Percentiles rank a stretch among this genome's conserved stretches.
These are phyloP conservation scores for Lepidocyrtinus sp. DNA, from an alignment of 2,888 invertebrate genomes.

Conservation along the genomic window DNA sequence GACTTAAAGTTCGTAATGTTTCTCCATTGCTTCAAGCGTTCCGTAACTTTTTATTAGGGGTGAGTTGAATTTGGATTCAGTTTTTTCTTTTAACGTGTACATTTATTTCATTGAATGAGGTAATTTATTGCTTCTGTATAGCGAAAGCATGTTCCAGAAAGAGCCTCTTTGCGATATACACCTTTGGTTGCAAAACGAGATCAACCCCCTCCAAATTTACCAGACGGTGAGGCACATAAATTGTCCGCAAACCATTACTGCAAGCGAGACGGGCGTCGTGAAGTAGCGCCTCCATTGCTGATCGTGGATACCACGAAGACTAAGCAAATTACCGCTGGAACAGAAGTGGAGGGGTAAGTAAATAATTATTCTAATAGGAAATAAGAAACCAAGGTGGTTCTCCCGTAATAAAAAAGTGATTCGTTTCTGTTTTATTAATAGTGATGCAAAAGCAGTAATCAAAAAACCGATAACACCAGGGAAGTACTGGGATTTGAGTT, in stretches of 20 bases:
- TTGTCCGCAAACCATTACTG: conserved; percentile 88
- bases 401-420: no score
- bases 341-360: conserved; percentile 23
- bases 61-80: conserved; percentile 45
- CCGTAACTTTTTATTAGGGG: conserved; percentile 66
- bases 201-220: conserved; percentile 86
- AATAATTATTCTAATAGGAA: no score
- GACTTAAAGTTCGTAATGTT: conserved; percentile 59
- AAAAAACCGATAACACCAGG: conserved; percentile 60
- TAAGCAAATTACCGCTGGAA: conserved; percentile 55
- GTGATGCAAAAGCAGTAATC: not conserved
- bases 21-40: conserved; percentile 63
- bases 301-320: conserved; percentile 72
- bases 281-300: conserved; percentile 80
- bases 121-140: conserved; percentile 71
- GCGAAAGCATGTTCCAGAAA: conserved; percentile 75
- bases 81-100: not conserved
- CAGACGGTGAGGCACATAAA: conserved; percentile 82
- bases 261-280: conserved; percentile 85
- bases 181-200: conserved; percentile 81
- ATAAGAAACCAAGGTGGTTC: no score
- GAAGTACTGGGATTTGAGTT: conserved; percentile 63
- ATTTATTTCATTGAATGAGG: not conserved
- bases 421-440: conserved; percentile 9
- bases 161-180: conserved; percentile 79